Evolutionary conservation across 2,888 invertebrate genomes (phyloP).

Genomic region (Andrena haemorrhoa): DNA sequence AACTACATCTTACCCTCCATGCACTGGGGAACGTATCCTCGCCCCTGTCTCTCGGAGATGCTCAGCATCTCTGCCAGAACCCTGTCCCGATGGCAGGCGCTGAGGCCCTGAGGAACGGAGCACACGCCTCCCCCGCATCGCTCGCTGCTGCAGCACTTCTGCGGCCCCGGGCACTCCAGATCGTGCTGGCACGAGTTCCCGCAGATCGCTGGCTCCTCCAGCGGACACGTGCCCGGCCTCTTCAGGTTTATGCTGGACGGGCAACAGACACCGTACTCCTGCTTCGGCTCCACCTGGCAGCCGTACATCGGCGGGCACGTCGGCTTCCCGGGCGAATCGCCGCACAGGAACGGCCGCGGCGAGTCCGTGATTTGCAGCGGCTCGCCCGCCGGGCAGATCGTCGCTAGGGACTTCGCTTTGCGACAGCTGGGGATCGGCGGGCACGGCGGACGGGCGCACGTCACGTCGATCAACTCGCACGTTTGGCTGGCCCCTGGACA

Average conservation of each 20-base stretch:
- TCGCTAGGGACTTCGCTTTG: conserved; percentile 90
- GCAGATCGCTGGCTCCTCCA: conserved; percentile 81
- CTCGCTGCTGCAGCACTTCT: conserved; percentile 92
- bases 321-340: conserved; percentile 92
- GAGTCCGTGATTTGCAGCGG: conserved; percentile 87
- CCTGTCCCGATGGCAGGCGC: conserved; percentile 90
- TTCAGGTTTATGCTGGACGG: conserved; percentile 91
- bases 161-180: conserved; percentile 92
- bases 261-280: conserved; percentile 95
- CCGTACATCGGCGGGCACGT: conserved; percentile 93
- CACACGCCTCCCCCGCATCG: conserved; percentile 90
- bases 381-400: conserved; percentile 90
- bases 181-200: conserved; percentile 89
- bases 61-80: conserved; percentile 91
- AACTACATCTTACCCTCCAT: conserved; percentile 82
- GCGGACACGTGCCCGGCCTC: conserved; percentile 91
- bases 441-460: conserved; percentile 92
- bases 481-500: conserved; percentile 90
- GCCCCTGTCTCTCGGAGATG: conserved; percentile 92
- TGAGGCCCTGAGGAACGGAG: conserved; percentile 90
- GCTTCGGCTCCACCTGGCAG: conserved; percentile 92
- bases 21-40: conserved; percentile 94
- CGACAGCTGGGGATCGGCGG: conserved; percentile 94
- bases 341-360: conserved; percentile 92
- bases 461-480: conserved; percentile 92